Evolutionary conservation across 1,140 invertebrate species (phyloP), one percentile per base, ranked within the genome.

Genomic region (Panagrolaimus sp.): DNA sequence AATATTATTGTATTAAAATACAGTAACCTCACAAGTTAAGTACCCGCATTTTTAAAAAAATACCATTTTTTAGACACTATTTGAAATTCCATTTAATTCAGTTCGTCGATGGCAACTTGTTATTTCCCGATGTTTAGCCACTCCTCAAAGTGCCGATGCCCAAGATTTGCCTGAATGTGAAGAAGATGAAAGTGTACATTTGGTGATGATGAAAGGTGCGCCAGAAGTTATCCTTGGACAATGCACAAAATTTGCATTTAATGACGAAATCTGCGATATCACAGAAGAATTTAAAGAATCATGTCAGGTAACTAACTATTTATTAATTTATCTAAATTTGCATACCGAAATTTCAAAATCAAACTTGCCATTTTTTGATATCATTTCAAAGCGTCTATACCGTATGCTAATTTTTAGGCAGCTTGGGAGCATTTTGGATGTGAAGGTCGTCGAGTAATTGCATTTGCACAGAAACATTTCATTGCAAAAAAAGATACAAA

Each of bases 51-150:
- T n/a, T n/a, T n/a, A n/a, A n/a, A n/a, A n/a, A n/a, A n/a, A n/a
- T n/a, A n/a, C n/a, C n/a, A n/a, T n/a, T n/a, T 62, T 74, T 66
- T 63, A 79, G 79, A 70, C 69, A 1, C 58, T 81, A 1, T 79
- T 80, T 21, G 80, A 82, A 67, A 74, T 82, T n/a, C 80, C 80
- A 6, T 82, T 82, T 71, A 82, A 82, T 63, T 82, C 80, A 3
- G 77, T 80, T 14, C 73, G 80, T 12, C 43, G 79, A 21, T 83
- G 80, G 68, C 80, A 82, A 71, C 47, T 82, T 2, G 80, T 82
- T 26, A 75, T 81, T 4, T 71, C 73, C 12, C 67, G 70, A 10
- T 82, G 79, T 66, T 63, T 81, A 28, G 70, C 69, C 28, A 17
- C 48, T 14, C 28, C 63, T 14, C 44, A 73, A 55, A 67, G 43